A percentile compares a stretch with the other conserved stretches of the same genome.
Evolutionary conservation across 2,113 vertebrate species (phyloP).

Genomic region (Amphiprion percula): DNA sequence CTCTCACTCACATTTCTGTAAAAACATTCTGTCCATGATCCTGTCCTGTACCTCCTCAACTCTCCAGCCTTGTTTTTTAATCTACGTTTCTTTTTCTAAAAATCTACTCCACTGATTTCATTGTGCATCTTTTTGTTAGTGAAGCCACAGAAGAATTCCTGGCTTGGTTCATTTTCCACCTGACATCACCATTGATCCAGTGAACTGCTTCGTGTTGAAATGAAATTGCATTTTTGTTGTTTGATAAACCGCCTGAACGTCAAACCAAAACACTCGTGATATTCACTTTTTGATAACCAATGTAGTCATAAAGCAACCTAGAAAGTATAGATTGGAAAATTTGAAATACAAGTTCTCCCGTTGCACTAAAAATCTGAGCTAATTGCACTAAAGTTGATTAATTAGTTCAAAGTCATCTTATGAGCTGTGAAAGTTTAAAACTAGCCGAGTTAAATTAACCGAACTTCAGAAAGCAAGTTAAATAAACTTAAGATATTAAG

Average conservation of each 20-base stretch:
- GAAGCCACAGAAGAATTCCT: slow-evolving; percentile 28
- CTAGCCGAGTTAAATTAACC: no score
- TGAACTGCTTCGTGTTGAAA: slow-evolving; percentile 49
- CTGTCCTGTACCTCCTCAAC: slow-evolving; percentile 53
- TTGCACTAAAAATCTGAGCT: no score
- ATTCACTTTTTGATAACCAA: slow-evolving; percentile 28
- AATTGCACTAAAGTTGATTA: no score
- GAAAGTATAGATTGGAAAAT: no score
- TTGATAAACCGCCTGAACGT: slow-evolving; percentile 41
- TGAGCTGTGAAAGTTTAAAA: no score
- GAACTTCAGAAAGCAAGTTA: no score
- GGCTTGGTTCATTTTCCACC: slow-evolving; percentile 57
- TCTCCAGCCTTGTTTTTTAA: slow-evolving; percentile 50
- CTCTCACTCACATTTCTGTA: slow-evolving; percentile 70
- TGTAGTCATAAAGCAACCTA: slow-evolving; percentile 9
- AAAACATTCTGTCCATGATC: slow-evolving; percentile 42
- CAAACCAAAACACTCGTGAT: slow-evolving; percentile 24
- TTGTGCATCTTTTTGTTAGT: slow-evolving; percentile 62
- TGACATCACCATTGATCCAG: slow-evolving; percentile 66
- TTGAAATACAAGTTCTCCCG: no score
- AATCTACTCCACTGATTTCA: slow-evolving; percentile 60
- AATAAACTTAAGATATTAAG: no score
- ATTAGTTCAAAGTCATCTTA: no score
- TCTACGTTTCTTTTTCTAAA: slow-evolving; percentile 30
- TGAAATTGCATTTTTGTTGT: slow-evolving; percentile 39